Evolutionary conservation across 2,888 invertebrate genomes (phyloP).

Genomic region (Diarsia brunnea): DNA sequence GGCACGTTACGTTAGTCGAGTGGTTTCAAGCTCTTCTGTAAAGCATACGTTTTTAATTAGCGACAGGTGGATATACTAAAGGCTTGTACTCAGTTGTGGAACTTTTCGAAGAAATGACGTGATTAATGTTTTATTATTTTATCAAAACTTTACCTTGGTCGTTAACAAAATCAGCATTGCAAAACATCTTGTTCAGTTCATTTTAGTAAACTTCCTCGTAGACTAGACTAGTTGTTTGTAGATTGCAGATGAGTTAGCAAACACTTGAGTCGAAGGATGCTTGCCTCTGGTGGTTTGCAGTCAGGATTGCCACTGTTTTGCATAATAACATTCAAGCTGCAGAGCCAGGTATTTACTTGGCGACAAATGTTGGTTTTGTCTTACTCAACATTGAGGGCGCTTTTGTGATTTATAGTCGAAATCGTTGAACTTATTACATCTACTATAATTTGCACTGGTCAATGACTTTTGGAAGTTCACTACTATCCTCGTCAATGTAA

Average conservation of each 20-base stretch:
- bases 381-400: not conserved
- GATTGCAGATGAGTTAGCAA: conserved; percentile 39
- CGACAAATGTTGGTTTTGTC: conserved; percentile 1
- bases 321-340: conserved; percentile 45
- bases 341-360: conserved; percentile 17
- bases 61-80: not conserved
- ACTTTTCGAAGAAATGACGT: not conserved
- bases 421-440: no score
- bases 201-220: conserved; percentile 18
- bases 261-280: conserved; percentile 32
- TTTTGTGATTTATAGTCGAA: not conserved
- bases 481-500: no score
- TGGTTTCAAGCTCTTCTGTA: not conserved
- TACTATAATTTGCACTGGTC: not conserved
- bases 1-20: not conserved
- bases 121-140: not conserved
- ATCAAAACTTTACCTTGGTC: not conserved
- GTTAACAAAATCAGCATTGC: conserved; percentile 7
- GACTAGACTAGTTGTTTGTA: conserved; percentile 35
- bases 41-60: not conserved
- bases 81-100: not conserved
- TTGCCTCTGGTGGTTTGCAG: conserved; percentile 33
- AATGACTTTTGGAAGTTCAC: no score
- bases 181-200: conserved; percentile 16
- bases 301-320: conserved; percentile 45